Base-by-base conservation (phyloP, 2,888 invertebrate species). In the Hoplodrina ambigua region DNA sequence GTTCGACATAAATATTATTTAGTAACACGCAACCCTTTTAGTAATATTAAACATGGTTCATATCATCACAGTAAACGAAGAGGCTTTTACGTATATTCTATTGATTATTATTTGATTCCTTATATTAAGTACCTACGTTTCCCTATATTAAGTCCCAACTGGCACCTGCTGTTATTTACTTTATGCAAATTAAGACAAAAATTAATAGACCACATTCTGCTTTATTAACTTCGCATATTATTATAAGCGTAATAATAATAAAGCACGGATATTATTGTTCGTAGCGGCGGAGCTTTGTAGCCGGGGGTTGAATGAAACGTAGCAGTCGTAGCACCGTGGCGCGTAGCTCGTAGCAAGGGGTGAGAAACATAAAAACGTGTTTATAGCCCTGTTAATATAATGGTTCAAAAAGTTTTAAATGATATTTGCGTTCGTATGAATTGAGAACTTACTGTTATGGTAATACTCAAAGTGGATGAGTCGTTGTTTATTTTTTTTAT, bases 141-240 rank as follows among this genome's bases (percentile, higher is more conserved):
- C 8, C 46, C 7, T 46, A 6, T 33, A 46, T 11, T 37, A 37
- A 5, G 19, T 30, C 66, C 15, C 15, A 15, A 30, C 4, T 37
- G 37, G 10, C 54, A 55, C 4, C 17, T 20, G 2, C 17, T 37
- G 15, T 56, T 8, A 10, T 67, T 30, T 50, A 17, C 19, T 50
- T 17, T 17, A 41, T 19, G 13, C 4, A 56, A 41, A 56, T 20
- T 6, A 30, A 25, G 4, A 13, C 50, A 56, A 58, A n/a, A 73
- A 50, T 58, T 3, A 25, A 52, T 30, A 41, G 2, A 52, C 25
- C 44, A 13, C 50, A 62, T 37, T 13, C 37, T 49, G 41, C 19
- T 70, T 30, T 56, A 72, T 66, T 56, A 73, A 56, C 46, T 66
- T 33, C 8, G 59, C 20, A 53, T 10, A 70, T 72, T 66, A 66